These are phyloP conservation scores for Pinna nobilis DNA, from an alignment of 1,140 invertebrate species.

Conservation along the genomic window DNA sequence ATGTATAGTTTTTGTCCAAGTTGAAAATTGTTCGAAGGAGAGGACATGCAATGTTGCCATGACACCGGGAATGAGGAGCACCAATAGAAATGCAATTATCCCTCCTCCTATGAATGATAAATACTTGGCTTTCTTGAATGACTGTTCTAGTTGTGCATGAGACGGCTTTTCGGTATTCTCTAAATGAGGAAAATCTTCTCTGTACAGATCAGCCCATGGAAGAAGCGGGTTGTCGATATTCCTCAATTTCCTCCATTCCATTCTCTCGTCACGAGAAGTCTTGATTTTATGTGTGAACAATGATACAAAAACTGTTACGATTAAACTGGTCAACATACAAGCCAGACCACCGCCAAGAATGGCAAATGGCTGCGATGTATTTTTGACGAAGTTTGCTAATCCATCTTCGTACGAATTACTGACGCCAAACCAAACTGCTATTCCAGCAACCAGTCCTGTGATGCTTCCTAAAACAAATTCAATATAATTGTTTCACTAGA, in stretches of 20 bases:
- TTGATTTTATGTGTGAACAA: conserved; percentile 32
- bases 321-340: conserved; percentile 9
- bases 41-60: conserved; percentile 28
- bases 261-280: conserved; percentile 21
- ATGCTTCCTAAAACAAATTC: conserved; percentile 22
- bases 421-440: conserved; percentile 50
- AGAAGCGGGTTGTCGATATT: conserved; percentile 73
- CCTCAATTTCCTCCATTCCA: conserved; percentile 70
- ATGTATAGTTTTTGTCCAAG: conserved; percentile 28
- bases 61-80: conserved; percentile 38
- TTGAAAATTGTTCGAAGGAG: conserved; percentile 14
- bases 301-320: conserved; percentile 16
- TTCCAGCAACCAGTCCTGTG: conserved; percentile 43
- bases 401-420: conserved; percentile 53
- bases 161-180: conserved; percentile 30
- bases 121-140: conserved; percentile 36
- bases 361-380: conserved; percentile 55
- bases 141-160: conserved; percentile 19
- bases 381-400: conserved; percentile 52
- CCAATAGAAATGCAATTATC: conserved; percentile 31
- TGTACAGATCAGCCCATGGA: conserved; percentile 70
- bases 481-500: background rate
- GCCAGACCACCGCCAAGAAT: conserved; percentile 45
- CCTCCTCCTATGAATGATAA: conserved; percentile 31
- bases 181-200: conserved; percentile 56